Base-by-base conservation (phyloP, 1,140 invertebrate genomes). In the Drosophila littoralis region DNA sequence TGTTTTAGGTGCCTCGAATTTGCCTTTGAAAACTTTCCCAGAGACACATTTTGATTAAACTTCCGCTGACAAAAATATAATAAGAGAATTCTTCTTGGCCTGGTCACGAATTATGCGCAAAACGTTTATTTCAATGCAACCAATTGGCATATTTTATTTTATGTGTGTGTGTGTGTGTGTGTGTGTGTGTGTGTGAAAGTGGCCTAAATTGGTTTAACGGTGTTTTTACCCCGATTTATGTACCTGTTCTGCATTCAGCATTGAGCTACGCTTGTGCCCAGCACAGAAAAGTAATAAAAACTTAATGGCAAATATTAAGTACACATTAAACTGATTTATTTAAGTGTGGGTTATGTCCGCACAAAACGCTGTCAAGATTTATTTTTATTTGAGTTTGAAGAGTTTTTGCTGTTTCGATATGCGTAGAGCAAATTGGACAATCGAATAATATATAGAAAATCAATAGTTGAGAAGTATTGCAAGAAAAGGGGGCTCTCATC, bases 271-370 rank as follows among this genome's bases (percentile, higher is more conserved):
- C 22, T 40, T 43, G 17, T 33, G 12, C 40, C 55, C 22, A 58
- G 51, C 32, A 32, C 12, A 54, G 51, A 17, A 70, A 59, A 60
- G 84, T 61, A 84, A 88, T 88, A 89, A 89, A 88, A 89, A 70
- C 61, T 60, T 84, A 89, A 88, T 89, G 71, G 61, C 64, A 84
- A 72, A 78, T 88, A 84, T 88, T 78, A 77, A 71, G 84, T 78
- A 81, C 74, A 68, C 84, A 88, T 88, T 89, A 73, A 89, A 78
- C 82, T 88, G 84, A 89, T 89, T 81, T 80, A 89, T 75, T 66
- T 10, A 22, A 52, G 52, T 51, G 43, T 45, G 38, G n/a, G n/a
- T 48, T 42, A 13, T 43, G 50, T 55, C 35, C 40, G 33, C 40
- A 63, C 32, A 59, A 65, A 57, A 33, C 6, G 28, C n/a, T 40